Conservation (phyloP, 2,113 vertebrate genomes). For the Apodemus sylvaticus region DNA sequence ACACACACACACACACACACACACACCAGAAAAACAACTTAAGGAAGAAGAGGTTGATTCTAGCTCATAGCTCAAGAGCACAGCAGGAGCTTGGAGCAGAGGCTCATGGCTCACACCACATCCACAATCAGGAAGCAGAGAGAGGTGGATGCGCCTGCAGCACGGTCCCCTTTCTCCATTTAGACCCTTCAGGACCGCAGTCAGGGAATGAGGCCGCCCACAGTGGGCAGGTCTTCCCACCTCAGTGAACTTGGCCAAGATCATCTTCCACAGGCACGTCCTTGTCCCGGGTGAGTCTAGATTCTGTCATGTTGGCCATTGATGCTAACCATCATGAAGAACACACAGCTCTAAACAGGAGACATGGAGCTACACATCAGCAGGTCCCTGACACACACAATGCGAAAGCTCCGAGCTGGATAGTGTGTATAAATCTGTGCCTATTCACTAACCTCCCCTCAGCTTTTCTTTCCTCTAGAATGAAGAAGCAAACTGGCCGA, state of each 20-base stretch:
- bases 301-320: background rate
- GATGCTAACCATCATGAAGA: background rate
- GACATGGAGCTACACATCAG: background rate
- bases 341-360: accelerated
- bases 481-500: background rate
- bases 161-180: no score
- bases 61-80: background rate
- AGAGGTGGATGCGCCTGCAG: background rate
- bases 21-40: no score
- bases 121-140: background rate
- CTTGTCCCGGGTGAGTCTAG: background rate
- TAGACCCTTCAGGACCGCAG: background rate
- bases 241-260: background rate
- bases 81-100: background rate
- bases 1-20: no score
- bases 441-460: background rate
- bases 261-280: no score
- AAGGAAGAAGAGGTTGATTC: no score
- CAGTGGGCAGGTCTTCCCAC: background rate
- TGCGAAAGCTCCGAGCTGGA: accelerated
- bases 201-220: background rate
- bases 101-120: no score
- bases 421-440: background rate
- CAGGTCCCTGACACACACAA: background rate
- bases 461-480: background rate